These are phyloP conservation scores for Ptiloglossa arizonensis DNA, from an alignment of 1,140 invertebrate genomes.

Conservation along the genomic window DNA sequence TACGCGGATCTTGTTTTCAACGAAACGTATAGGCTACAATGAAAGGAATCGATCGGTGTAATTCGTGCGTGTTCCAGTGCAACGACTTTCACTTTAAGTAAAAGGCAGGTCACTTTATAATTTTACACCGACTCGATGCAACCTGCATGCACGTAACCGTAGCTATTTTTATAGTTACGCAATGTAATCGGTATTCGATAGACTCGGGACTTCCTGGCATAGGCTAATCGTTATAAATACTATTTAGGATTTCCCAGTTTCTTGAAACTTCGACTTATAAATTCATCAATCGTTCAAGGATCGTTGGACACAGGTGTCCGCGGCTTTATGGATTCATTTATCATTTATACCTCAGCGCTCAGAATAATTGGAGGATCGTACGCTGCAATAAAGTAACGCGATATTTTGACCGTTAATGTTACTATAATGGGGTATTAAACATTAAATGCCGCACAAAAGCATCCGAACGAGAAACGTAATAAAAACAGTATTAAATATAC, in stretches of 20 bases:
- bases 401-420: too few species aligned
- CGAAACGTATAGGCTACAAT: not conserved
- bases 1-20: not conserved
- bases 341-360: not conserved
- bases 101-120: constrained; percentile 9
- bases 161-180: not conserved
- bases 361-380: not conserved
- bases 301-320: constrained; percentile 14
- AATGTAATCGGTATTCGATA: not conserved
- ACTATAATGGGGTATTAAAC: not conserved
- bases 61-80: constrained; percentile 16
- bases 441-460: not conserved
- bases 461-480: too few species aligned
- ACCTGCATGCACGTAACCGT: constrained; percentile 9
- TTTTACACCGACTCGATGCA: constrained; percentile 1
- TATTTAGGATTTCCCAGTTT: too few species aligned
- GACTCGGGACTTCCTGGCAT: not conserved
- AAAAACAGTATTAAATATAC: too few species aligned
- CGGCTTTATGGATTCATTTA: not conserved
- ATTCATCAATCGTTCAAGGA: not conserved
- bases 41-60: constrained; percentile 16
- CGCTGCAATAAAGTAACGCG: too few species aligned
- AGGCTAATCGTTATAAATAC: not conserved
- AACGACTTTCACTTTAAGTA: constrained; percentile 34
- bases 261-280: not conserved